phyloP scores from a whole-genome alignment of 2,797 vertebrate genomes.

The Silurus lanzhouensis region DNA sequence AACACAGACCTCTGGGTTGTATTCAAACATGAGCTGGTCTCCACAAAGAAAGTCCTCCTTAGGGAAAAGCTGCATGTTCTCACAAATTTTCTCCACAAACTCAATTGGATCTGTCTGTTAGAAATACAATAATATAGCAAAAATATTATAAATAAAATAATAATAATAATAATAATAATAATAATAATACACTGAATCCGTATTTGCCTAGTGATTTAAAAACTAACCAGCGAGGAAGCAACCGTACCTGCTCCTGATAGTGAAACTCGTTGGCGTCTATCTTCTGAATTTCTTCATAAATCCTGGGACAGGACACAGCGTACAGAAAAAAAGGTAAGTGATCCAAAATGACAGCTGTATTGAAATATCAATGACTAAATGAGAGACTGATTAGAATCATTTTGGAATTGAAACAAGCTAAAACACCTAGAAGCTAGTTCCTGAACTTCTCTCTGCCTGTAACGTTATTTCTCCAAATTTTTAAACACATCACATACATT shows the following conservation, averaged over 20 bases:
- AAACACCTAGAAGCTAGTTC: no score
- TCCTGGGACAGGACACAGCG: constrained; percentile 69
- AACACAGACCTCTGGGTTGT: constrained; percentile 78
- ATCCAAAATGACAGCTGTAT: background rate
- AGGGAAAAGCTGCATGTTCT: constrained; percentile 95
- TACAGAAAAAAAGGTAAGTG: background rate
- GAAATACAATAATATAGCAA: background rate
- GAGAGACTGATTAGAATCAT: background rate
- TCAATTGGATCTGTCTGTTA: constrained; percentile 90
- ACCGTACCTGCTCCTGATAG: constrained; percentile 91
- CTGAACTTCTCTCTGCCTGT: no score
- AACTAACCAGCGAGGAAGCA: background rate
- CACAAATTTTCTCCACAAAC: constrained; percentile 92
- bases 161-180: no score
- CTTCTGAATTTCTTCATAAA: constrained; percentile 95
- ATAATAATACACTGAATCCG: background rate
- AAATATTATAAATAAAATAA: background rate
- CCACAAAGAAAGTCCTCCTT: constrained; percentile 91
- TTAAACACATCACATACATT: no score
- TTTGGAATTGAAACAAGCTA: no score
- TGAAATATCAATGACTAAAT: background rate
- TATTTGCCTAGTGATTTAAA: background rate
- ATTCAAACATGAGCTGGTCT: constrained; percentile 92
- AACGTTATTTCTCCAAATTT: no score
- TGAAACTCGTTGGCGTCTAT: constrained; percentile 94